phyloP scores from a whole-genome alignment of 2,113 vertebrate species.

The Acanthisitta chloris region DNA sequence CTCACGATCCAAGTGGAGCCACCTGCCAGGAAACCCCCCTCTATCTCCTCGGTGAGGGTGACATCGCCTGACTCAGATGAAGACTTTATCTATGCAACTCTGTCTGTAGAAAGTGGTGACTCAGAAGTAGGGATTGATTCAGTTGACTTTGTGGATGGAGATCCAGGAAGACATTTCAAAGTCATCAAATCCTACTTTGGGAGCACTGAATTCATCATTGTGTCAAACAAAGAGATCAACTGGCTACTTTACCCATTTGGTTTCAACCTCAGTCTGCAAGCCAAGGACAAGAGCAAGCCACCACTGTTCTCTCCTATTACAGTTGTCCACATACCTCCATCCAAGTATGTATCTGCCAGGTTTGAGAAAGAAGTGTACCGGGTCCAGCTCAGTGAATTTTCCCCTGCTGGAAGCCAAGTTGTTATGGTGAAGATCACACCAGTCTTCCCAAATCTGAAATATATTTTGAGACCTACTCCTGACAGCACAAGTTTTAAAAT shows the following conservation, averaged over 20 bases:
- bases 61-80: constrained; percentile 55
- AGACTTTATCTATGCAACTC: constrained; percentile 73
- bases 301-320: constrained; percentile 76
- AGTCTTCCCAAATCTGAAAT: constrained; percentile 76
- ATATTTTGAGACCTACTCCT: constrained; percentile 77
- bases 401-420: constrained; percentile 85
- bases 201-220: constrained; percentile 82
- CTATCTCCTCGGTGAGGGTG: constrained; percentile 68
- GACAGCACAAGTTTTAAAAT: constrained; percentile 83
- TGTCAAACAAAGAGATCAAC: constrained; percentile 83
- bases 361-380: constrained; percentile 85
- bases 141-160: constrained; percentile 83
- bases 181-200: constrained; percentile 78
- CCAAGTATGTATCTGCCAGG: constrained; percentile 70
- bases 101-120: constrained; percentile 75
- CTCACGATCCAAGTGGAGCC: constrained; percentile 82
- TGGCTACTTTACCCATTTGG: constrained; percentile 84
- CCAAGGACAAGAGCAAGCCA: constrained; percentile 79
- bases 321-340: constrained; percentile 80
- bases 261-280: constrained; percentile 91
- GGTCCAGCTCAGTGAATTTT: constrained; percentile 85
- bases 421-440: constrained; percentile 75
- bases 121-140: constrained; percentile 75
- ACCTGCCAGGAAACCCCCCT: constrained; percentile 68
- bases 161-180: constrained; percentile 84